Percentiles rank a stretch among this genome's conserved stretches.
These are phyloP conservation scores for Philereme transversata DNA, from an alignment of 2,888 invertebrate species.

Conservation along the genomic window DNA sequence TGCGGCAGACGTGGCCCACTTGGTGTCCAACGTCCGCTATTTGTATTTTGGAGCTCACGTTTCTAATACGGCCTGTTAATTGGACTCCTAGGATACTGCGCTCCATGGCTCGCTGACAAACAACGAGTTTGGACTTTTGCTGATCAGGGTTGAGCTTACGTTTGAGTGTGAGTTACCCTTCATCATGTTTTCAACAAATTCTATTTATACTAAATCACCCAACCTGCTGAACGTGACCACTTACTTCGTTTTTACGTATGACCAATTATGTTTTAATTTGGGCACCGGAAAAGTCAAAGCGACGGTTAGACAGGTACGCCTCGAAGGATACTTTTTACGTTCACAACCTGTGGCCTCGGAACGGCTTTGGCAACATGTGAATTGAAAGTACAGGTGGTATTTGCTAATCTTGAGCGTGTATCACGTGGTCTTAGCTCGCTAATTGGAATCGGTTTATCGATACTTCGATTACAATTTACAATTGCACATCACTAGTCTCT, in stretches of 20 bases:
- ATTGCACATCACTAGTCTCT: too few relatives aligned
- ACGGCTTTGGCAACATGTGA: slow-evolving; percentile 40
- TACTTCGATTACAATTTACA: background rate
- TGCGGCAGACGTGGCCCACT: too few relatives aligned
- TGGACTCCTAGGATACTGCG: too few relatives aligned
- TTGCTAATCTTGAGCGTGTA: slow-evolving; percentile 41
- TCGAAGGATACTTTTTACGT: slow-evolving; percentile 66
- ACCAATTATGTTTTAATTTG: slow-evolving; percentile 62
- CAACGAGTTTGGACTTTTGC: too few relatives aligned
- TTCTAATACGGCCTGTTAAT: too few relatives aligned
- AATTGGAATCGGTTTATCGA: slow-evolving; percentile 11
- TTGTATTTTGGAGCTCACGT: too few relatives aligned
- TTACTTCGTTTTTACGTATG: slow-evolving; percentile 61
- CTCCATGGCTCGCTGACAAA: too few relatives aligned
- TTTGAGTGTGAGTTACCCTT: too few relatives aligned
- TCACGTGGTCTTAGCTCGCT: slow-evolving; percentile 19
- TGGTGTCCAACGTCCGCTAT: too few relatives aligned
- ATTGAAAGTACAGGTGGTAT: slow-evolving; percentile 54
- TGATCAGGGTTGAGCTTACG: too few relatives aligned
- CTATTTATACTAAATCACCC: slow-evolving; percentile 6
- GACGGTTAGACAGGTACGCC: slow-evolving; percentile 62
- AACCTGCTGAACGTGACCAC: slow-evolving; percentile 40
- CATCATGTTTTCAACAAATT: background rate
- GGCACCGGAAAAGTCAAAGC: slow-evolving; percentile 59
- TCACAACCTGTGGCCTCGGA: slow-evolving; percentile 53